Evolutionary conservation across 2,113 vertebrate species (phyloP).

Genomic region (Cromileptes altivelis): DNA sequence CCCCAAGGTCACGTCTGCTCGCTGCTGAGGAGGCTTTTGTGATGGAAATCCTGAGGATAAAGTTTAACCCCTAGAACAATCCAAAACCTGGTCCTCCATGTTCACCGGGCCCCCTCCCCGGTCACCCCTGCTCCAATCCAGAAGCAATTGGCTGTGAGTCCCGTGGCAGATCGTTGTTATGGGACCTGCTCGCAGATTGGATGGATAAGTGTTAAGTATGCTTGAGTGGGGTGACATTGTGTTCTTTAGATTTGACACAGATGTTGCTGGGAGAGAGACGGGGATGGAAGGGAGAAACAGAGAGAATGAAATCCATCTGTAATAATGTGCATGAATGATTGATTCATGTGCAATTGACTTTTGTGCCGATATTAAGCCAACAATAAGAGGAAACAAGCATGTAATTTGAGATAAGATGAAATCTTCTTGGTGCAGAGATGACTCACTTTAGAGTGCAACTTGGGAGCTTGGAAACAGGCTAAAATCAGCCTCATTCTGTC

Average conservation of each 20-base stretch:
- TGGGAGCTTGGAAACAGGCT: neutral
- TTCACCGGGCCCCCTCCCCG: slow-evolving; percentile 8
- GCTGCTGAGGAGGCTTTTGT: slow-evolving; percentile 80
- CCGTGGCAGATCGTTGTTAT: slow-evolving; percentile 49
- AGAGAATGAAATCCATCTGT: slow-evolving; percentile 50
- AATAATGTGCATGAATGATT: slow-evolving; percentile 25
- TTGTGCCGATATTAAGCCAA: slow-evolving; percentile 11
- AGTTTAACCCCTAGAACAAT: slow-evolving; percentile 78
- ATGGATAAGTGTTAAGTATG: slow-evolving; percentile 58
- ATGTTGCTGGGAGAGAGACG: slow-evolving; percentile 35
- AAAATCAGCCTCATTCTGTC: neutral
- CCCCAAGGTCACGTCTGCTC: slow-evolving; percentile 80
- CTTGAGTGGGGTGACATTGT: slow-evolving; percentile 60
- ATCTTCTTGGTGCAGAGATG: neutral
- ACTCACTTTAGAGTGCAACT: neutral
- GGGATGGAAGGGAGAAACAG: neutral
- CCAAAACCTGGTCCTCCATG: slow-evolving; percentile 62
- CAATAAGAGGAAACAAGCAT: neutral
- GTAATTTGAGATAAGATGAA: slow-evolving; percentile 16
- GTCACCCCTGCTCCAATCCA: slow-evolving; percentile 40
- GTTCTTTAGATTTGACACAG: slow-evolving; percentile 65
- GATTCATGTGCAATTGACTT: slow-evolving; percentile 22
- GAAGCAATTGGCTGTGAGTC: slow-evolving; percentile 44
- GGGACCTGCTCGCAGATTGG: slow-evolving; percentile 47
- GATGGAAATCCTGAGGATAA: slow-evolving; percentile 82